Evolutionary conservation across 2,888 invertebrate species (phyloP).

Genomic region (Agrochola macilenta): DNA sequence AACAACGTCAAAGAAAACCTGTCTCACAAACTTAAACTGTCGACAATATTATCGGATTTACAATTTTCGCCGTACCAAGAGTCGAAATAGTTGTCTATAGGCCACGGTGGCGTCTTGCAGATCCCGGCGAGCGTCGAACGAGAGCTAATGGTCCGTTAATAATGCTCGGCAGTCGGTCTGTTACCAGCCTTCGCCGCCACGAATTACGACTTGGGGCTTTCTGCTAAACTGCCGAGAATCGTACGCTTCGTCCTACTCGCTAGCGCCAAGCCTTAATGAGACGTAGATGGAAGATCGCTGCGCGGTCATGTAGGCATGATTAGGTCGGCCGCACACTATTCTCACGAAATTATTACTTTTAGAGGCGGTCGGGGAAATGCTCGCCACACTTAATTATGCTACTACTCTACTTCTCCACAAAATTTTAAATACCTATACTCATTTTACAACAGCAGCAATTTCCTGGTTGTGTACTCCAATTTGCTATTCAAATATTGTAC

Average conservation of each 20-base stretch:
- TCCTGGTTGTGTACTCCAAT: constrained; percentile 47
- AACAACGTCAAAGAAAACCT: constrained; percentile 42
- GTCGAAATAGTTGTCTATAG: constrained; percentile 62
- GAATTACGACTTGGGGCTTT: constrained; percentile 83
- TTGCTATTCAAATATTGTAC: constrained; percentile 52
- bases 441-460: constrained; percentile 27
- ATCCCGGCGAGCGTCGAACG: constrained; percentile 80
- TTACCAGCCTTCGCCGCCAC: constrained; percentile 80
- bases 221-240: constrained; percentile 82
- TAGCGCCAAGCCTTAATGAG: constrained; percentile 76
- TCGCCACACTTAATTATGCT: constrained; percentile 47
- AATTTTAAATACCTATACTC: constrained; percentile 34
- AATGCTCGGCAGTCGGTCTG: constrained; percentile 84
- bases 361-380: constrained; percentile 56
- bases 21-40: constrained; percentile 45
- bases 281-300: constrained; percentile 70
- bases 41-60: constrained; percentile 69
- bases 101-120: constrained; percentile 69
- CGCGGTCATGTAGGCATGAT: constrained; percentile 74
- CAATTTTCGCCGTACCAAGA: constrained; percentile 60
- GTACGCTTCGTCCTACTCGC: constrained; percentile 73
- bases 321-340: constrained; percentile 66
- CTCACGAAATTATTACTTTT: constrained; percentile 63
- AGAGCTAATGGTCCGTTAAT: constrained; percentile 87
- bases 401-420: constrained; percentile 5